Evolutionary conservation across 2,797 vertebrate genomes (phyloP).

Genomic region (Acridotheres tristis): DNA sequence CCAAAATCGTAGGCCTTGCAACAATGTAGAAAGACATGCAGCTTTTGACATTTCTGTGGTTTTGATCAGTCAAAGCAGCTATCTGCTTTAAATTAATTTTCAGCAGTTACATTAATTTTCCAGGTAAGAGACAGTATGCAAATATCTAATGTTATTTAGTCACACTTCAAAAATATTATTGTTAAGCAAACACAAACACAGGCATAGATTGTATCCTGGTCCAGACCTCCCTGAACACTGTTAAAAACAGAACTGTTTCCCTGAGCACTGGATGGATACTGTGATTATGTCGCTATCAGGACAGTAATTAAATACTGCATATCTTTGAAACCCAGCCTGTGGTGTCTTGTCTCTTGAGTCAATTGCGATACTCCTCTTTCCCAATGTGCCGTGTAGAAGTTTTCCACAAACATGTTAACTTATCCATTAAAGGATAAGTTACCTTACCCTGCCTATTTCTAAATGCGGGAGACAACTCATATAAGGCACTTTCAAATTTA

Average conservation of each 20-base stretch:
- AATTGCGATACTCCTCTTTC: constrained; percentile 21
- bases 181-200: neutral
- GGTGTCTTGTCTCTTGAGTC: constrained; percentile 32
- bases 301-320: constrained; percentile 51
- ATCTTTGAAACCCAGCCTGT: constrained; percentile 52
- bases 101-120: neutral
- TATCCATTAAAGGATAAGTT: neutral
- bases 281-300: constrained; percentile 31
- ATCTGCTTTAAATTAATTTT: constrained; percentile 5
- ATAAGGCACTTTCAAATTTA: neutral
- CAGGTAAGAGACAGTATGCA: neutral
- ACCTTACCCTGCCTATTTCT: neutral
- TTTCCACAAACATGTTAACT: constrained; percentile 4
- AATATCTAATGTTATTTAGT: neutral
- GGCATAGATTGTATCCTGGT: neutral
- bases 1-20: neutral
- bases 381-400: neutral
- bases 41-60: neutral
- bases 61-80: constrained; percentile 11
- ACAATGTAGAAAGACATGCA: neutral
- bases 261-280: neutral
- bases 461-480: neutral
- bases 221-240: neutral
- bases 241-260: neutral
- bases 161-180: neutral